Conservation (phyloP, 2,797 vertebrate species). For the Emys orbicularis region DNA sequence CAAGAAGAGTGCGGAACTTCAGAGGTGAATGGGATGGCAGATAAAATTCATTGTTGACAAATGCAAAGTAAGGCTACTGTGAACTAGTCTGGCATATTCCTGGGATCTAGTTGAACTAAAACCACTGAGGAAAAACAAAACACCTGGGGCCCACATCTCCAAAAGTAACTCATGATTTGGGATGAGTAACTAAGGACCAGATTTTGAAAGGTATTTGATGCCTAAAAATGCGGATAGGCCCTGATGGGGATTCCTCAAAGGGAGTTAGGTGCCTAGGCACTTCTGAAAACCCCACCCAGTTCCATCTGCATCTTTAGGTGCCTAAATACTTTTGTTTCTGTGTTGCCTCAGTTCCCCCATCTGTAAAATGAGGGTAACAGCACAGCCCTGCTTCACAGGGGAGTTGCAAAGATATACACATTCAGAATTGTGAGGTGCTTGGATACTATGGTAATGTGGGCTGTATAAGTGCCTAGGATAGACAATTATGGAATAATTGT, state of each 20-base stretch:
- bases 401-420: not conserved
- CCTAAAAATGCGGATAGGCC: not conserved
- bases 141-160: not conserved
- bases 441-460: not conserved
- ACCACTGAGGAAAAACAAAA: not conserved
- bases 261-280: no score
- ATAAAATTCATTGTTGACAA: not conserved
- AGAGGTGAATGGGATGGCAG: fast-evolving
- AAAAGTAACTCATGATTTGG: not conserved
- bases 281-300: no score
- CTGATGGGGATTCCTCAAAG: not conserved
- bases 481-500: not conserved
- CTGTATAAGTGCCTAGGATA: not conserved
- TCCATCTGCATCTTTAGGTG: not conserved
- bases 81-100: not conserved
- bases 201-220: not conserved
- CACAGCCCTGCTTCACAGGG: not conserved
- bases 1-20: not conserved
- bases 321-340: not conserved
- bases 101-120: not conserved
- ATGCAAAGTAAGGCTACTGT: not conserved
- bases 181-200: not conserved
- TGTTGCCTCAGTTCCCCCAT: not conserved
- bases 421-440: not conserved
- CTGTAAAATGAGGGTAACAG: not conserved